Percentiles rank a stretch among this genome's conserved stretches.
phyloP scores from a whole-genome alignment of 2,888 invertebrate species.

The Erpobdella octoculata region DNA sequence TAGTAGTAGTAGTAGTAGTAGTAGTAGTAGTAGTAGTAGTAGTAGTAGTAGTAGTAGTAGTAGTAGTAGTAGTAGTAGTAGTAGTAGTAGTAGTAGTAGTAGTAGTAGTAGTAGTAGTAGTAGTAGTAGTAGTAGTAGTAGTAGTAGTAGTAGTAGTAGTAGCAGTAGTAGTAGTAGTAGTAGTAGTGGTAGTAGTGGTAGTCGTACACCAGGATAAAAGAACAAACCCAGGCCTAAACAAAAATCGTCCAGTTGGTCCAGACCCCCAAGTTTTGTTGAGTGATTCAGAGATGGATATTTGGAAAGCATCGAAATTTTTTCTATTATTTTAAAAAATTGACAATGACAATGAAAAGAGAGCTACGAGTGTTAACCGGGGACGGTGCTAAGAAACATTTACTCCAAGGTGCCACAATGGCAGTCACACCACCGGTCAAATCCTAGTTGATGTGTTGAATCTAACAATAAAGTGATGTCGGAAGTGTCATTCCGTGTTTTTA shows the following conservation, averaged over 20 bases:
- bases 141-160: slow-evolving; percentile 1
- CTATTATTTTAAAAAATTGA: not conserved
- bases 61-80: slow-evolving; percentile 1
- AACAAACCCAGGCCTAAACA: not conserved
- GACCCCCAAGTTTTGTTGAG: not conserved
- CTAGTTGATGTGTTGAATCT: too few relatives aligned
- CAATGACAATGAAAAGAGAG: too few relatives aligned
- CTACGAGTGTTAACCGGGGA: too few relatives aligned
- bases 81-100: slow-evolving; percentile 1
- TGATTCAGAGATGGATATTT: not conserved
- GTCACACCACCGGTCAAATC: too few relatives aligned
- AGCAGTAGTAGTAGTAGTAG: slow-evolving; percentile 1
- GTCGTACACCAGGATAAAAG: too few relatives aligned
- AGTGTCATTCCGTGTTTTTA: too few relatives aligned
- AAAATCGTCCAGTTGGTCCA: not conserved
- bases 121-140: slow-evolving; percentile 1
- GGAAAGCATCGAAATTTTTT: not conserved
- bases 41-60: slow-evolving; percentile 17
- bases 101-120: not conserved
- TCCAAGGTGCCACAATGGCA: too few relatives aligned
- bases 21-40: slow-evolving; percentile 16
- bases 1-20: slow-evolving; percentile 13
- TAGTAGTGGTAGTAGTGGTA: slow-evolving; percentile 1
- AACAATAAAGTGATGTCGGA: too few relatives aligned
- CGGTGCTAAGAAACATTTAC: too few relatives aligned